Evolutionary conservation across 2,888 invertebrate genomes (phyloP).

Genomic region (Steromphala cineraria): DNA sequence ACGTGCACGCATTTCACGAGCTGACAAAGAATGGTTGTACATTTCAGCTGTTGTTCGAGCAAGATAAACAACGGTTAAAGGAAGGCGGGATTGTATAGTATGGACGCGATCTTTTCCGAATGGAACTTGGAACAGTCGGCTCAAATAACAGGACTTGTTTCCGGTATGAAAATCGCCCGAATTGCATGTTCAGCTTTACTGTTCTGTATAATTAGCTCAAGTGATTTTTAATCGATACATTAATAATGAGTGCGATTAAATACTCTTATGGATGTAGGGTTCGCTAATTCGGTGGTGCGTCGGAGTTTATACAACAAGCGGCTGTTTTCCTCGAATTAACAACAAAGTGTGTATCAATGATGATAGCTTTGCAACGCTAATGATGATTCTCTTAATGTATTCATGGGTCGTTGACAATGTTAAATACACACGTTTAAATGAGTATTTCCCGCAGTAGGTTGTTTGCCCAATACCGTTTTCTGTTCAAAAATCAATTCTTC

Average conservation of each 20-base stretch:
- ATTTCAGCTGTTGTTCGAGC: background rate
- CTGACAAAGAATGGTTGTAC: background rate
- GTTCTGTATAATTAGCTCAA: background rate
- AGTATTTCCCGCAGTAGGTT: too few relatives aligned
- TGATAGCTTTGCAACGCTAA: too few relatives aligned
- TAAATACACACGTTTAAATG: too few relatives aligned
- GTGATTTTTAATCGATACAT: background rate
- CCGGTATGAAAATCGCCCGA: conserved; percentile 6
- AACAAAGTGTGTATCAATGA: too few relatives aligned
- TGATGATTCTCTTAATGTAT: too few relatives aligned
- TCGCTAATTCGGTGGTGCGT: background rate
- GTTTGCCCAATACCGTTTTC: too few relatives aligned
- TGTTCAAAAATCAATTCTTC: too few relatives aligned
- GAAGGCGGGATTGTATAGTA: background rate
- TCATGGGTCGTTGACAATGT: too few relatives aligned
- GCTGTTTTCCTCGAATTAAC: too few relatives aligned
- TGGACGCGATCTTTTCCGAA: background rate
- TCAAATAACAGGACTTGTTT: conserved; percentile 6
- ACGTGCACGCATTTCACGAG: background rate
- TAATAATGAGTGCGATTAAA: conserved; percentile 7
- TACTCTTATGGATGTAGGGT: background rate
- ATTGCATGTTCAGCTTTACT: background rate
- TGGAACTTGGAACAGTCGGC: background rate
- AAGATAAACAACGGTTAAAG: background rate
- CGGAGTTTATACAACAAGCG: too few relatives aligned